phyloP scores from a whole-genome alignment of 2,797 vertebrate species.

The Halcyon chelicuti region DNA sequence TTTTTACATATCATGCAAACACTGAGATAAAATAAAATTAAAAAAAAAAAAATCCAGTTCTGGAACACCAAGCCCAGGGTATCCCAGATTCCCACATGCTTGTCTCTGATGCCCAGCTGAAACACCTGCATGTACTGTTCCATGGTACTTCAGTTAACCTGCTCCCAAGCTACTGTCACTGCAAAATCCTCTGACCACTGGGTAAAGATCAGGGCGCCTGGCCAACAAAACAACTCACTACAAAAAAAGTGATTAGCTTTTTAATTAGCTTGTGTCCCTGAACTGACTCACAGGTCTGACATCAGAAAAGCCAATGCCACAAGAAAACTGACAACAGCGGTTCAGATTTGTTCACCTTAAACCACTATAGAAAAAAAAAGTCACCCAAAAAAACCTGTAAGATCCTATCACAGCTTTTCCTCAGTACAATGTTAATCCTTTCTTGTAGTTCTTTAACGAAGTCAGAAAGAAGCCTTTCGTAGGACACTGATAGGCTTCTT shows the following conservation, averaged over 20 bases:
- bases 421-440: not conserved
- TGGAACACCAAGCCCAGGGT: not conserved
- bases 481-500: not conserved
- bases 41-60: not conserved
- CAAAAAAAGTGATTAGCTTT: not conserved
- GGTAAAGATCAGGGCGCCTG: not conserved
- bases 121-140: not conserved
- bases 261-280: not conserved
- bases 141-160: not conserved
- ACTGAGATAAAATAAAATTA: not conserved
- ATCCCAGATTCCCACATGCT: not conserved
- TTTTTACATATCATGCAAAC: not conserved
- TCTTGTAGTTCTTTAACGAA: not conserved
- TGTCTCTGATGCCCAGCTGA: not conserved
- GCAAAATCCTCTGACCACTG: not conserved
- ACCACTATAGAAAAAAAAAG: not conserved
- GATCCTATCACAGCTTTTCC: not conserved
- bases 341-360: not conserved
- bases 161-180: not conserved
- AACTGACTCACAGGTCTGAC: not conserved
- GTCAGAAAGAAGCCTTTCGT: not conserved
- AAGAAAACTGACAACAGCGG: not conserved
- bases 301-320: not conserved
- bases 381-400: accelerated
- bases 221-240: not conserved